Percentiles rank a stretch among this genome's conserved stretches.
Evolutionary conservation across 2,113 vertebrate genomes (phyloP).

Genomic region (Malurus cyaneus): DNA sequence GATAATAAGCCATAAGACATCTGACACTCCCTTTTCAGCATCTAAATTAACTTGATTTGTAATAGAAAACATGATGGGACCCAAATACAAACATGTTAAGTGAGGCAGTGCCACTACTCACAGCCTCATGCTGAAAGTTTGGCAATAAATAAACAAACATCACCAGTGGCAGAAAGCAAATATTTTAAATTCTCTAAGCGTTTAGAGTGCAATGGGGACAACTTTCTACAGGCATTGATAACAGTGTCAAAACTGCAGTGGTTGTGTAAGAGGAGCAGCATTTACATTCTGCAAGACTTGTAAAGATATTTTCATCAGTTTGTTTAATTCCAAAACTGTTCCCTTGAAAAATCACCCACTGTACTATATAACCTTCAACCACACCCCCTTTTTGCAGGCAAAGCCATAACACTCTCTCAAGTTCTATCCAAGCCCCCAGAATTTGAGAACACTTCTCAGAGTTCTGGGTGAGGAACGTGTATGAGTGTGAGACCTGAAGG

Average conservation of each 20-base stretch:
- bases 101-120: background rate
- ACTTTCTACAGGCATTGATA: background rate
- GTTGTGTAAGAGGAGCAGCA: background rate
- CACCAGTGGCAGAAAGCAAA: background rate
- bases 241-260: background rate
- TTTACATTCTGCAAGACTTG: background rate
- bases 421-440: background rate
- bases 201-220: background rate
- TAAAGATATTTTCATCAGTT: background rate
- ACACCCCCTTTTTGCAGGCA: background rate
- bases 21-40: conserved; percentile 13
- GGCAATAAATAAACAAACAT: background rate
- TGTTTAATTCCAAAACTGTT: background rate
- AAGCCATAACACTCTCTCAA: background rate
- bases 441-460: background rate
- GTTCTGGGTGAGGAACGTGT: background rate
- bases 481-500: rapidly evolving
- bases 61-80: background rate
- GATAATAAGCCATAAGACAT: conserved; percentile 15
- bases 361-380: rapidly evolving
- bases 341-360: background rate
- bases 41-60: conserved; percentile 32
- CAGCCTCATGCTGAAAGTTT: background rate
- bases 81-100: background rate
- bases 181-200: background rate